Percentiles rank a stretch among this genome's conserved stretches.
Evolutionary conservation across 2,888 invertebrate genomes (phyloP).

Genomic region (Tupiocoris notatus): DNA sequence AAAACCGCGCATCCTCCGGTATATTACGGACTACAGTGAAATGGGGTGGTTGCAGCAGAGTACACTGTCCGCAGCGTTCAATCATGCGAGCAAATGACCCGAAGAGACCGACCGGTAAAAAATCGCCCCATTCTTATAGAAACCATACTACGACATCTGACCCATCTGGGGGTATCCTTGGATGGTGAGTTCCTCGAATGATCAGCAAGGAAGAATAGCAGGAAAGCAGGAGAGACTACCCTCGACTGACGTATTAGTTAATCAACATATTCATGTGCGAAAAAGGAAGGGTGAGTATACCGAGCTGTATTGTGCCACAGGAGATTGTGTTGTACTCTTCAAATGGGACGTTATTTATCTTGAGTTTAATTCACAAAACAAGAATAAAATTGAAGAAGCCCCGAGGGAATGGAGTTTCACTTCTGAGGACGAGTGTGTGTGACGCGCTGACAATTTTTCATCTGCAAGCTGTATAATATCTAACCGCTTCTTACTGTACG

Average conservation of each 20-base stretch:
- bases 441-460: too few relatives aligned
- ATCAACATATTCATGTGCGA: constrained; percentile 36
- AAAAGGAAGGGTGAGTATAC: neutral
- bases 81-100: constrained; percentile 38
- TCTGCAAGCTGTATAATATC: too few relatives aligned
- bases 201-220: neutral
- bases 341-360: constrained; percentile 32
- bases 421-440: too few relatives aligned
- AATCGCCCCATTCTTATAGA: constrained; percentile 3
- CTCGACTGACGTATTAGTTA: constrained; percentile 32
- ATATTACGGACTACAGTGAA: constrained; percentile 6
- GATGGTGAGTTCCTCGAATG: neutral
- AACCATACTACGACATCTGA: neutral
- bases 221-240: too few relatives aligned
- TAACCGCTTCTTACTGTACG: too few relatives aligned
- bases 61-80: constrained; percentile 8
- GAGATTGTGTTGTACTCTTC: constrained; percentile 3
- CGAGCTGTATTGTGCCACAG: neutral
- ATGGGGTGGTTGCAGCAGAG: neutral
- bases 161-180: neutral
- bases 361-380: constrained; percentile 28
- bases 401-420: too few relatives aligned
- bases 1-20: constrained; percentile 17
- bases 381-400: constrained; percentile 30
- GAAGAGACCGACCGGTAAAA: constrained; percentile 30